Evolutionary conservation across 2,113 vertebrate genomes (phyloP), one percentile per base, ranked within the genome.

Genomic region (Cebus imitator): DNA sequence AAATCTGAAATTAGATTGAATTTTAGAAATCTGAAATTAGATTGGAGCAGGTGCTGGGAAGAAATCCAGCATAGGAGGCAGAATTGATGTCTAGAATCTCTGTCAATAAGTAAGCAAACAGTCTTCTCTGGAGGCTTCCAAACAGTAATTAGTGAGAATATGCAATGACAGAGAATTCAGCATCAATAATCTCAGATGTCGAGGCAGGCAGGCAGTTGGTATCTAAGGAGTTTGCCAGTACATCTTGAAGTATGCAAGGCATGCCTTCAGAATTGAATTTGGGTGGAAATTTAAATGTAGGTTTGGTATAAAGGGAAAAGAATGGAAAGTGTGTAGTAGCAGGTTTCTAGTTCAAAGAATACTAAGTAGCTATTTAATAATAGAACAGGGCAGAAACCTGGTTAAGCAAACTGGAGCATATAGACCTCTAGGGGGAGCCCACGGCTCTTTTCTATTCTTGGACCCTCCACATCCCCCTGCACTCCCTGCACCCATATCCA

Each of bases 11-110:
- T 96, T 88, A 55, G 50, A 61, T 20, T 91, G 25, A n/a, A 57
- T 25, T 35, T 87, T 70, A 78, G 25, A 84, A 61, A 85, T 35
- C 20, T 55, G 72, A 96, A 93, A 85, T 96, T 88, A 64, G 50
- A 70, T 25, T 91, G 20, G 43, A 78, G 23, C n/a, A 76, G 58
- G 32, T 95, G 10, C 32, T 95, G 25, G 79, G 72, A 90, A 35
- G 48, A 90, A 90, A 70, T 83, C 13, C 21, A 72, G 25, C 37
- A 32, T 61, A 32, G 45, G 76, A 93, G 37, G 25, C 52, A 90
- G 95, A 73, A 82, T 48, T 87, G 32, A 64, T 73, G 86, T 68
- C 57, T n/a, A 86, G 66, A 87, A 48, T 83, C n/a, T 87, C 43
- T 90, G 57, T 50, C 45, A 87, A 18, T 40, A 87, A 72, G 20